Evolutionary conservation across 1,140 invertebrate species (phyloP).

Genomic region (Potamilus streckersoni): DNA sequence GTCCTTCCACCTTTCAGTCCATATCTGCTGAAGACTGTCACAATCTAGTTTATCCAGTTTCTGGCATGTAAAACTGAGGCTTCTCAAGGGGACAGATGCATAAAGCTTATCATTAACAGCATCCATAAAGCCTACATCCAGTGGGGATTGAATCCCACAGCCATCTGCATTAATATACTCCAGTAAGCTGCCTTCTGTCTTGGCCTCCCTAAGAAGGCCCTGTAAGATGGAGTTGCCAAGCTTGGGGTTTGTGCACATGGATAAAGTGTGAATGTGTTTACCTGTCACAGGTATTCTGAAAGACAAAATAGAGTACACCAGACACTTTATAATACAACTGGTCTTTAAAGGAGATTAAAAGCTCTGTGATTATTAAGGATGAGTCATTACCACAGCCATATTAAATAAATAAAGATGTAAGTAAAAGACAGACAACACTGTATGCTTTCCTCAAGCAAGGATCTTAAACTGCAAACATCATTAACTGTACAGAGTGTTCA

Average conservation of each 20-base stretch:
- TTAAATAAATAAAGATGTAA: too few relatives aligned
- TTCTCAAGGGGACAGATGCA: conserved; percentile 11
- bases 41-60: conserved; percentile 27
- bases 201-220: conserved; percentile 6
- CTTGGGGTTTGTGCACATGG: conserved; percentile 14
- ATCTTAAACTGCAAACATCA: too few relatives aligned
- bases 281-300: conserved; percentile 21
- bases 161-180: conserved; percentile 10
- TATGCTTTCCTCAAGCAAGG: too few relatives aligned
- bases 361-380: too few relatives aligned
- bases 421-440: too few relatives aligned
- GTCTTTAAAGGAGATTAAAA: too few relatives aligned
- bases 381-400: too few relatives aligned
- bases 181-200: background rate
- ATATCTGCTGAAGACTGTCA: conserved; percentile 28
- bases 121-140: conserved; percentile 22
- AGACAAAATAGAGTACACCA: background rate
- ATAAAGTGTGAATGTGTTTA: conserved; percentile 21
- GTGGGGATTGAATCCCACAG: conserved; percentile 12
- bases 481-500: too few relatives aligned
- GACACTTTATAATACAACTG: too few relatives aligned
- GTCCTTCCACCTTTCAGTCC: conserved; percentile 17
- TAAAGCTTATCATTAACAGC: conserved; percentile 18
- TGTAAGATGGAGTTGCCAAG: conserved; percentile 18
- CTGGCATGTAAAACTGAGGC: conserved; percentile 17